phyloP scores from a whole-genome alignment of 30 jellyfish, hydroid and myxozoan genomes.

The Phacellophora camtschatica region DNA sequence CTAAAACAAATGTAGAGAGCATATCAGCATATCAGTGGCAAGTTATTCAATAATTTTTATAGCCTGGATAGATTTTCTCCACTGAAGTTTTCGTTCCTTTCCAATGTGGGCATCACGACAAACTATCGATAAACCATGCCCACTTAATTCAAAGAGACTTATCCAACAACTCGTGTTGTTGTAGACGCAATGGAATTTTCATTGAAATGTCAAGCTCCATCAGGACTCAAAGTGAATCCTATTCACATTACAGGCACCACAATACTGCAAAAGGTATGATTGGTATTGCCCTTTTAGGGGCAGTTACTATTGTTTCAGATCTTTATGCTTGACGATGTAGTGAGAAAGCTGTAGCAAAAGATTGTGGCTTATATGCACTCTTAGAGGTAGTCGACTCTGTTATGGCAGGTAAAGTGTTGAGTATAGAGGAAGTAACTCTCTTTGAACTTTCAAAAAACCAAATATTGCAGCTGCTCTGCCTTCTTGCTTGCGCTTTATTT shows the following conservation, averaged over 20 bases:
- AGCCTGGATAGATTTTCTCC: constrained; percentile 18
- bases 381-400: constrained; percentile 22
- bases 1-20: constrained; percentile 2
- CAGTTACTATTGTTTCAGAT: constrained; percentile 17
- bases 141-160: neutral
- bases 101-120: constrained; percentile 33
- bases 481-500: neutral
- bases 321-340: constrained; percentile 48
- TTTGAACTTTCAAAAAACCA: neutral
- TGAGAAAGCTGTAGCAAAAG: constrained; percentile 12
- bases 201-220: constrained; percentile 37
- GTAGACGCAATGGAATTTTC: constrained; percentile 3
- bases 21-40: neutral
- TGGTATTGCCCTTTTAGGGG: constrained; percentile 26
- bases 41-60: neutral
- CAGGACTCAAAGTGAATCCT: constrained; percentile 31
- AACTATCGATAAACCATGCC: constrained; percentile 19
- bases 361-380: neutral
- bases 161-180: constrained; percentile 11
- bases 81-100: neutral
- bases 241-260: constrained; percentile 30
- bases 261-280: constrained; percentile 29
- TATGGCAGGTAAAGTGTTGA: constrained; percentile 61
- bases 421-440: neutral
- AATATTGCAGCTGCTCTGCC: neutral